These are phyloP conservation scores for Trachelipus rathkii DNA, from an alignment of 1,140 invertebrate species.

Conservation along the genomic window DNA sequence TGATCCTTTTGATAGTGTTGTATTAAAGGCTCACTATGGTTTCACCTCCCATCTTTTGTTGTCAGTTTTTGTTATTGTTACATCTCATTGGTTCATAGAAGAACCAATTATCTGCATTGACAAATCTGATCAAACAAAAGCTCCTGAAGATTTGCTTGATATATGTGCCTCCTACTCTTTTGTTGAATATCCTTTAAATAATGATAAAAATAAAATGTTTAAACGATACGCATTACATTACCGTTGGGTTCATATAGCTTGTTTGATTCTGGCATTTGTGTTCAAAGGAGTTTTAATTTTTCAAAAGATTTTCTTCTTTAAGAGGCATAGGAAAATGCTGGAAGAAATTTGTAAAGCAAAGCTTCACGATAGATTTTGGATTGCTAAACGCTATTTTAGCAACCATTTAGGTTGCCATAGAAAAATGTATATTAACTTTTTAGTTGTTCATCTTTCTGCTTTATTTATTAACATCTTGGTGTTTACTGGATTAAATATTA, in stretches of 20 bases:
- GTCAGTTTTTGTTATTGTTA: not conserved
- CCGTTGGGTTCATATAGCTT: not conserved
- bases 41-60: not conserved
- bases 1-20: not conserved
- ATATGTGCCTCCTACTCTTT: not conserved
- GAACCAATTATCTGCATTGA: constrained; percentile 7
- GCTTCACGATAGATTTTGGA: not conserved
- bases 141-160: not conserved
- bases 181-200: constrained; percentile 1
- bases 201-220: not conserved
- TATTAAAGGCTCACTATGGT: not conserved
- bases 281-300: not conserved
- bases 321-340: not conserved
- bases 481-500: not conserved
- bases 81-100: not conserved
- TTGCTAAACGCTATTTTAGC: constrained; percentile 1
- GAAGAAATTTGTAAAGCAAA: not conserved
- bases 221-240: not conserved
- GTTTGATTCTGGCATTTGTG: not conserved
- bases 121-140: not conserved
- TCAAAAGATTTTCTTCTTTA: not conserved
- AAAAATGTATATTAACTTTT: not conserved
- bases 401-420: not conserved
- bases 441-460: not conserved
- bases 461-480: not conserved